Evolutionary conservation across 1,140 invertebrate genomes (phyloP), one percentile per base, ranked within the genome.

Genomic region (roundworm (Caenorhabditis elegans)): DNA sequence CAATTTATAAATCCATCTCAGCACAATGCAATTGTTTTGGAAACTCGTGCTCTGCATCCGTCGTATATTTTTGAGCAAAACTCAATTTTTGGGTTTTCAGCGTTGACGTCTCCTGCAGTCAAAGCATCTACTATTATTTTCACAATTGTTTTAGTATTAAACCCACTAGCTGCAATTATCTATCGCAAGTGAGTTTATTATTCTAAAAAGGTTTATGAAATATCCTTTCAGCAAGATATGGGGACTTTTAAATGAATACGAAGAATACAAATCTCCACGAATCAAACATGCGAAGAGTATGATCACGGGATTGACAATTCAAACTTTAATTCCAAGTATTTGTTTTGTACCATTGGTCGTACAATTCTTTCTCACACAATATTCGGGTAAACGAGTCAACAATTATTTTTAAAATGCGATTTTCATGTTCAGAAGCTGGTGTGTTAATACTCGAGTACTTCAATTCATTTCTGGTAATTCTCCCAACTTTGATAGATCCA

Each of bases 211-310:
- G 5, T 53, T 48, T n/a, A 48, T 5, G n/a, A 17, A 31, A 60
- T 60, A 31, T 28, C 0, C n/a, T 60, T 70, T 70, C 31, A 70
- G 60, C 19, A 70, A 70, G 22, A 70, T 70, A 3, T 70, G 60
- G 60, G 60, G n/a, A 22, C 60, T 70, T 6, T 13, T 70, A 5
- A 70, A 39, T 19, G 60, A 70, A 28, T 70, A 70, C 19, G 60
- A 70, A 70, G 60, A 70, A 17, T 70, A 70, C 34, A 70, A 70
- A 13, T 70, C 60, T 31, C 60, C 60, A 3, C n/a, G 60, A 26
- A 70, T 70, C 31, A 70, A 70, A 34, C 60, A 70, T 22, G 60
- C 60, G 8, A 70, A 70, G n/a, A 70, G 60, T 70, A 70, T 70
- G 60, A 70, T 70, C 17, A 70, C 60, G 34, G 60, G 60, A 43